These are phyloP conservation scores for Temnothorax ravouxi DNA, from an alignment of 2,888 invertebrate species.

Conservation along the genomic window DNA sequence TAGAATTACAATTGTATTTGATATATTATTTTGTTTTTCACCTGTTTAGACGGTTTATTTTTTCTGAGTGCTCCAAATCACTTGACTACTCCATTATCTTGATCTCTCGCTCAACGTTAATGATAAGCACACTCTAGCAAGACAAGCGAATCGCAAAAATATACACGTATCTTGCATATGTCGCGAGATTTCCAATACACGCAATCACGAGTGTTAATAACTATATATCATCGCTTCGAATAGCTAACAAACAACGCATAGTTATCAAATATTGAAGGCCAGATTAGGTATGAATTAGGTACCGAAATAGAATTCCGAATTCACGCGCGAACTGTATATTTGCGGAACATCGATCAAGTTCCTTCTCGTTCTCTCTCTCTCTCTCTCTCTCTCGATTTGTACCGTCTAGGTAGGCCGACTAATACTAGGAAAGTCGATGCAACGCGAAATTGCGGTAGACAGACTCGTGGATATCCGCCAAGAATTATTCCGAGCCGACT, in stretches of 20 bases:
- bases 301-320: slow-evolving; percentile 38
- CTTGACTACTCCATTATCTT: slow-evolving; percentile 12
- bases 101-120: not conserved
- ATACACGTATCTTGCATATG: not conserved
- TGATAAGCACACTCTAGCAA: slow-evolving; percentile 22
- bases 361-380: not conserved
- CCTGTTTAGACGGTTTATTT: not conserved
- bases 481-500: slow-evolving; percentile 55
- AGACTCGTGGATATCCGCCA: slow-evolving; percentile 46
- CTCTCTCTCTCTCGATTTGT: not conserved
- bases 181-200: slow-evolving; percentile 8
- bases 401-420: slow-evolving; percentile 36
- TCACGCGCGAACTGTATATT: slow-evolving; percentile 14
- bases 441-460: slow-evolving; percentile 37
- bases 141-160: not conserved
- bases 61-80: not conserved
- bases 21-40: not conserved
- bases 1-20: not conserved
- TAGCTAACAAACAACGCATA: slow-evolving; percentile 1
- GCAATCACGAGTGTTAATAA: not conserved
- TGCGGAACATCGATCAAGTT: slow-evolving; percentile 39
- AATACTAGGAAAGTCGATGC: slow-evolving; percentile 30
- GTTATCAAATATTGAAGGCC: slow-evolving; percentile 30
- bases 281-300: slow-evolving; percentile 43
- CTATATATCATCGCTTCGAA: slow-evolving; percentile 16